phyloP scores from a whole-genome alignment of 2,797 vertebrate species.

The Triplophysa bombifrons region DNA sequence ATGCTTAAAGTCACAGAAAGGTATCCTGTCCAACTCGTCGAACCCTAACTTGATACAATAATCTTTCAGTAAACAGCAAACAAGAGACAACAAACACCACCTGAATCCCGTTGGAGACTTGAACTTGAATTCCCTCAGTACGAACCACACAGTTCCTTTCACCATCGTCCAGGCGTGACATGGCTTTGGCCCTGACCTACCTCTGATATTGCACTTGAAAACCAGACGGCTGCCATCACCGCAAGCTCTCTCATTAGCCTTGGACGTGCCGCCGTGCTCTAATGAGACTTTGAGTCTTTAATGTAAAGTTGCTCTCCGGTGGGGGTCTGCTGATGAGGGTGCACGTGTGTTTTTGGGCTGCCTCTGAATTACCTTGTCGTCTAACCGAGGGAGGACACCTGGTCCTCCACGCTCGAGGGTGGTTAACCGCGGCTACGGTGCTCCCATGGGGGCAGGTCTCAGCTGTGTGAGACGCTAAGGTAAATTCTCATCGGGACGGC shows the following conservation, averaged over 20 bases:
- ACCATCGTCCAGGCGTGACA: conserved; percentile 63
- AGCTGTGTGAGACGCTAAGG: conserved; percentile 84
- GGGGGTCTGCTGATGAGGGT: conserved; percentile 60
- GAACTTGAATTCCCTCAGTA: conserved; percentile 72
- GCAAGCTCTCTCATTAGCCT: conserved; percentile 77
- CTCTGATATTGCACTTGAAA: conserved; percentile 75
- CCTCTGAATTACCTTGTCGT: conserved; percentile 80
- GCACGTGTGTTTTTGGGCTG: conserved; percentile 76
- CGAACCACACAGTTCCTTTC: conserved; percentile 34
- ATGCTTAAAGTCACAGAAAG: neutral
- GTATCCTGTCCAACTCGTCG: too few species aligned
- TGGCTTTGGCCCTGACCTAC: conserved; percentile 78
- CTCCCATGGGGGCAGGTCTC: conserved; percentile 79
- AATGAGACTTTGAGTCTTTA: conserved; percentile 81
- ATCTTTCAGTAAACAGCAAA: conserved; percentile 6
- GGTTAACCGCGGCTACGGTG: conserved; percentile 68
- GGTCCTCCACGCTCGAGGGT: conserved; percentile 77
- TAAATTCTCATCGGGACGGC: conserved; percentile 71
- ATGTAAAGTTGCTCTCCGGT: conserved; percentile 72
- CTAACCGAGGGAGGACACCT: conserved; percentile 80
- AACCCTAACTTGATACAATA: too few species aligned
- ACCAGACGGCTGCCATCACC: conserved; percentile 79
- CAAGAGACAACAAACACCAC: conserved; percentile 12
- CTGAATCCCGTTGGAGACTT: conserved; percentile 54
- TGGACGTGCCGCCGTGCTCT: conserved; percentile 71